Evolutionary conservation across 2,797 vertebrate genomes (phyloP).

Genomic region (Melanotaenia pygmaea): DNA sequence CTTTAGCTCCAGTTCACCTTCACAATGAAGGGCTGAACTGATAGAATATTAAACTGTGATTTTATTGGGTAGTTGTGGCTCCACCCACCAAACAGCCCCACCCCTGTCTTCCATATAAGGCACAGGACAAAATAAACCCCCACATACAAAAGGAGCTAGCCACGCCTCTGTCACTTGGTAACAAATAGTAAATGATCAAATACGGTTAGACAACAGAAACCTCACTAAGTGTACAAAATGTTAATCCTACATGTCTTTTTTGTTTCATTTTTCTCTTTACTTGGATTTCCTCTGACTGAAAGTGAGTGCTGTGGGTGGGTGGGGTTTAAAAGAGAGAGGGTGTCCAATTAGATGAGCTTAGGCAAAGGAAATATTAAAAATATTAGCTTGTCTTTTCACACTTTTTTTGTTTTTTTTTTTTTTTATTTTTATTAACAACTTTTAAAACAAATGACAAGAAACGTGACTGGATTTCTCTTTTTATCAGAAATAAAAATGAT

Average conservation of each 20-base stretch:
- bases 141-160: slow-evolving; percentile 84
- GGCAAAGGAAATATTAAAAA: slow-evolving; percentile 83
- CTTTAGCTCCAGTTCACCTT: slow-evolving; percentile 68
- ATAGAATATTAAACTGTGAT: slow-evolving; percentile 77
- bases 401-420: slow-evolving; percentile 31
- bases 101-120: slow-evolving; percentile 94
- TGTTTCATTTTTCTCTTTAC: slow-evolving; percentile 53
- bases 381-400: slow-evolving; percentile 82
- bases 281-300: slow-evolving; percentile 68
- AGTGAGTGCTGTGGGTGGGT: slow-evolving; percentile 57
- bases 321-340: slow-evolving; percentile 22
- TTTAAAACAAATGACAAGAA: slow-evolving; percentile 87
- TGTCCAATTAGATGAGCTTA: slow-evolving; percentile 63
- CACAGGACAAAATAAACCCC: slow-evolving; percentile 97
- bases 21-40: slow-evolving; percentile 44
- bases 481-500: slow-evolving; percentile 90
- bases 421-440: slow-evolving; percentile 59
- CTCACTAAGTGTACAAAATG: slow-evolving; percentile 91
- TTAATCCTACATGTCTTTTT: slow-evolving; percentile 84
- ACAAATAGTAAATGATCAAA: slow-evolving; percentile 85
- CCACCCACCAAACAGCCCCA: slow-evolving; percentile 77
- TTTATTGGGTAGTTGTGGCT: slow-evolving; percentile 76
- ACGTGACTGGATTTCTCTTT: slow-evolving; percentile 88
- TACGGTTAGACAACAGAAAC: slow-evolving; percentile 88
- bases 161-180: slow-evolving; percentile 85